These are phyloP conservation scores for Styela clava DNA, from an alignment of 23 tunicate species.

Conservation along the genomic window DNA sequence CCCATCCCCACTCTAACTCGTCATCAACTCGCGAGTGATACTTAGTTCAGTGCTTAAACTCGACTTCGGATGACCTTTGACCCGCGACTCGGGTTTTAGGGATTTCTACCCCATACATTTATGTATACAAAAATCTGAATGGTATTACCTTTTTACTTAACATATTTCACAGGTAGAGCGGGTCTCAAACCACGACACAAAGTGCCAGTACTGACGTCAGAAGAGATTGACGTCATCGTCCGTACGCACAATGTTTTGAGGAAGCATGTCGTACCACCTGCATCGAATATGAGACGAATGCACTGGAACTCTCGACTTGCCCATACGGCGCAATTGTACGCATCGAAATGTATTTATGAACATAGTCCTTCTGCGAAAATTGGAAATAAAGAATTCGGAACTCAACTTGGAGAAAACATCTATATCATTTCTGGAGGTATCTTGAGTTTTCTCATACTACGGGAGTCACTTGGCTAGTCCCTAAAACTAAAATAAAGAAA, in stretches of 20 bases:
- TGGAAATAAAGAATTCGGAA: neutral
- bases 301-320: neutral
- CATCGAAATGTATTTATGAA: slow-evolving; percentile 3
- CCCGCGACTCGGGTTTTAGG: too few species aligned
- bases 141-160: too few species aligned
- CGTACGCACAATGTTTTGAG: neutral
- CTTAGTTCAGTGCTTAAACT: too few species aligned
- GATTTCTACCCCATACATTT: too few species aligned
- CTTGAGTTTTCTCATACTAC: too few species aligned
- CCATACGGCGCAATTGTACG: neutral
- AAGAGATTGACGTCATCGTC: neutral
- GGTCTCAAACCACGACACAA: neutral
- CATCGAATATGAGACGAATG: slow-evolving; percentile 5
- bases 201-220: neutral
- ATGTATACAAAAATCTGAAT: too few species aligned
- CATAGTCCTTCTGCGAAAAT: neutral
- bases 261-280: neutral
- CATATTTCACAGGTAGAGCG: too few species aligned
- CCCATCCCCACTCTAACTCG: too few species aligned
- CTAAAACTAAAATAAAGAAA: too few species aligned
- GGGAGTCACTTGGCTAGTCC: too few species aligned
- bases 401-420: slow-evolving; percentile 8
- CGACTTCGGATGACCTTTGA: too few species aligned
- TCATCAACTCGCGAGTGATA: too few species aligned
- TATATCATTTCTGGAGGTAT: neutral